phyloP scores from a whole-genome alignment of 2,888 invertebrate genomes.

The Cosmia trapezina region DNA sequence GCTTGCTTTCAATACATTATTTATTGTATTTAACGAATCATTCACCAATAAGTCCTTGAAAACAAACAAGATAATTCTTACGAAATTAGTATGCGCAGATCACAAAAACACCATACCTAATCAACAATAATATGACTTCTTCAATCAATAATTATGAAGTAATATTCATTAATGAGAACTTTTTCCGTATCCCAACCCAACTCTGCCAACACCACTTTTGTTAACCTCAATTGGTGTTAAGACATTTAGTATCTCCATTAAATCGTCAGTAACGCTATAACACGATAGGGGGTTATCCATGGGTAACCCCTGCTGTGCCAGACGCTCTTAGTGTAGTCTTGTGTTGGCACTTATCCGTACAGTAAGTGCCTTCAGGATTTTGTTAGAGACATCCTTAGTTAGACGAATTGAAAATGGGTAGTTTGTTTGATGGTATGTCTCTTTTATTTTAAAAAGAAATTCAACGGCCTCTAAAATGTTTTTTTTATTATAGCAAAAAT shows the following conservation, averaged over 20 bases:
- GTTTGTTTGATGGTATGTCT: neutral
- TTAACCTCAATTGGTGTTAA: conserved; percentile 62
- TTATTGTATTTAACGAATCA: neutral
- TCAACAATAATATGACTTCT: neutral
- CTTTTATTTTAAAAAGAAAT: neutral
- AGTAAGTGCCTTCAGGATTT: conserved; percentile 18
- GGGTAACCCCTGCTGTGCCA: conserved; percentile 57
- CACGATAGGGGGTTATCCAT: conserved; percentile 57
- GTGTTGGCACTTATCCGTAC: conserved; percentile 37
- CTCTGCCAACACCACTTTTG: conserved; percentile 28
- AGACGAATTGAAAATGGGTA: neutral
- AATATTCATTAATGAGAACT: neutral
- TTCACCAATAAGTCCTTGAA: neutral
- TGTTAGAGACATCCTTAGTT: neutral
- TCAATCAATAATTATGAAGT: conserved; percentile 6
- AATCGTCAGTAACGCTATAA: conserved; percentile 64
- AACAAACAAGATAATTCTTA: neutral
- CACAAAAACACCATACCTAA: neutral
- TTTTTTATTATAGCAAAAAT: neutral
- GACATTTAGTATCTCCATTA: conserved; percentile 67
- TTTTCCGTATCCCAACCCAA: neutral
- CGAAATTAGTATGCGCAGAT: neutral
- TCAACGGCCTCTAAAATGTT: neutral
- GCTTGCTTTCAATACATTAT: conserved; percentile 1
- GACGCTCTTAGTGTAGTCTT: conserved; percentile 53